Conservation (phyloP, 2,113 vertebrate genomes). For the Raja brachyura region DNA sequence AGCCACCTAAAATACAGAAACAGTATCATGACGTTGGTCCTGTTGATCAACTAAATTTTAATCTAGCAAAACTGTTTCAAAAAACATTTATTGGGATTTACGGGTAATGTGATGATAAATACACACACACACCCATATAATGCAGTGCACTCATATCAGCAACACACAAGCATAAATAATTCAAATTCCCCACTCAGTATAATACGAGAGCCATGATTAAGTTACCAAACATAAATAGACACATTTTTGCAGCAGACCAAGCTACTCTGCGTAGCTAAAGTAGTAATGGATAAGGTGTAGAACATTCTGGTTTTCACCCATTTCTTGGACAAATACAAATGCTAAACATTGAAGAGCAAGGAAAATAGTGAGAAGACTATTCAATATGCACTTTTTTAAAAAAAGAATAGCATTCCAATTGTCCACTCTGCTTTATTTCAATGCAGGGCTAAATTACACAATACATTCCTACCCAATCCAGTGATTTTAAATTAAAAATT, state of each 20-base stretch:
- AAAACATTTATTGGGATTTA: neutral
- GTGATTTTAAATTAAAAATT: neutral
- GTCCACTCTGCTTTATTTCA: no score
- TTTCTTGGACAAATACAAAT: neutral
- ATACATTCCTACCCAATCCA: no score
- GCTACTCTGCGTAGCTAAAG: neutral
- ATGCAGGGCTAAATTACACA: no score
- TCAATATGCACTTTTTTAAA: neutral
- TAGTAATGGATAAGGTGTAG: neutral
- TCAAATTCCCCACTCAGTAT: neutral
- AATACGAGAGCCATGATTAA: neutral
- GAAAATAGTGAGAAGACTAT: neutral
- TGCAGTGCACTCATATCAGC: neutral
- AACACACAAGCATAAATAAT: neutral
- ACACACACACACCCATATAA: no score
- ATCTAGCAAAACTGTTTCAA: neutral
- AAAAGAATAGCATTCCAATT: no score
- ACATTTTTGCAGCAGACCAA: neutral
- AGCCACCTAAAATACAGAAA: conserved; percentile 57
- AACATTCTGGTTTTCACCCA: neutral
- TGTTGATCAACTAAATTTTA: neutral
- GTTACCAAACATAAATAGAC: neutral
- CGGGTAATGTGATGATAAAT: neutral
- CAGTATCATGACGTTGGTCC: neutral
- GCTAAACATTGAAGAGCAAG: neutral